Evolutionary conservation across 1,140 invertebrate genomes (phyloP).

Genomic region (Papilio machaon): DNA sequence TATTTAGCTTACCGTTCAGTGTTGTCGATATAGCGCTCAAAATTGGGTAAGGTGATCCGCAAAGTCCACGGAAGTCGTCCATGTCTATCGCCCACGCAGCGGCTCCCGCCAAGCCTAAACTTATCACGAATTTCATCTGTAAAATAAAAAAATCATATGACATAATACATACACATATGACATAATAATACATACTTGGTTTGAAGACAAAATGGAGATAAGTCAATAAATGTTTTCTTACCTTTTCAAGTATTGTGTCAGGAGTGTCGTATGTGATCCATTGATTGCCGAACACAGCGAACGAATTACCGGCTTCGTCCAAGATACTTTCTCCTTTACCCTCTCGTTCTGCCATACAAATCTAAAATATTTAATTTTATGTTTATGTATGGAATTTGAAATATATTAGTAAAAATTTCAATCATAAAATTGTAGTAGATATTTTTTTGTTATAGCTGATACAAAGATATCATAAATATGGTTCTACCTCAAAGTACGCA

Average conservation of each 20-base stretch:
- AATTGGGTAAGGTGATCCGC: slow-evolving; percentile 85
- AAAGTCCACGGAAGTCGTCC: slow-evolving; percentile 87
- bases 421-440: no score
- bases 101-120: slow-evolving; percentile 85
- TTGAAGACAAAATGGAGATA: not conserved
- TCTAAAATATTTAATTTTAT: slow-evolving; percentile 71
- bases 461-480: no score
- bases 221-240: slow-evolving; percentile 49
- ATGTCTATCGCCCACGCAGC: slow-evolving; percentile 87
- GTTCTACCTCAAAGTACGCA: slow-evolving; percentile 84
- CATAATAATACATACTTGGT: not conserved
- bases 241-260: slow-evolving; percentile 86
- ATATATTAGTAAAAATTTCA: no score
- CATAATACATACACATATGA: not conserved
- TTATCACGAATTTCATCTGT: slow-evolving; percentile 85
- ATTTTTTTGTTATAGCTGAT: no score
- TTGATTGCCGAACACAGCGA: slow-evolving; percentile 88
- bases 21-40: slow-evolving; percentile 83
- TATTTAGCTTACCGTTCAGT: slow-evolving; percentile 78
- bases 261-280: slow-evolving; percentile 93
- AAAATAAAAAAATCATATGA: slow-evolving; percentile 34
- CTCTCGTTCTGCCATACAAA: slow-evolving; percentile 86
- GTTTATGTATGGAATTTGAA: no score
- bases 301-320: slow-evolving; percentile 88
- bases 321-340: slow-evolving; percentile 84